Evolutionary conservation across 2,113 vertebrate genomes (phyloP).

Genomic region (Protobothrops flavoviridis): DNA sequence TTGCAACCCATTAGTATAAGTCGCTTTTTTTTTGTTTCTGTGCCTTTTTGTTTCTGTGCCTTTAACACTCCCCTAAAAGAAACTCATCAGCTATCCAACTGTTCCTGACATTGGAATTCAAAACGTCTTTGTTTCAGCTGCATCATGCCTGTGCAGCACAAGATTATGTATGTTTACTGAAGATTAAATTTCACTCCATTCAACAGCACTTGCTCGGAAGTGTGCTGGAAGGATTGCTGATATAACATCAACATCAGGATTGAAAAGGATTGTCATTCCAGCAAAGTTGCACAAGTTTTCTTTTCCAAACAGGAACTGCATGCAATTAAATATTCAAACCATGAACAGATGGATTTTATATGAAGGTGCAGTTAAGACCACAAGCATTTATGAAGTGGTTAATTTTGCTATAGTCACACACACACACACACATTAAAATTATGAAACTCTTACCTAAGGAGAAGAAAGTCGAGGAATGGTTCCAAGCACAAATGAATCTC

Average conservation of each 20-base stretch:
- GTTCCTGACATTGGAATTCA: not conserved
- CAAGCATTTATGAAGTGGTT: slow-evolving; percentile 1
- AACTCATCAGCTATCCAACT: not conserved
- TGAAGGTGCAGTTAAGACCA: not conserved
- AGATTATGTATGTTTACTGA: not conserved
- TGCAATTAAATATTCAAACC: not conserved
- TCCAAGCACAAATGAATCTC: not conserved
- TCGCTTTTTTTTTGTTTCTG: not conserved
- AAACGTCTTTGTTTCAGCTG: not conserved
- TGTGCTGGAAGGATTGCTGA: not conserved
- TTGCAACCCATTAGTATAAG: not conserved
- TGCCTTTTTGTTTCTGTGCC: not conserved
- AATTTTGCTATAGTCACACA: not conserved
- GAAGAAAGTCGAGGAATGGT: not conserved
- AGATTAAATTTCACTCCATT: not conserved
- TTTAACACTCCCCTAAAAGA: not conserved
- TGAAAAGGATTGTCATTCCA: not conserved
- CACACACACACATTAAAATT: not conserved
- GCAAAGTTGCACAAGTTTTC: not conserved
- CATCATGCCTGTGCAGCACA: not conserved
- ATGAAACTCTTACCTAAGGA: not conserved
- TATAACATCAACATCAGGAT: not conserved
- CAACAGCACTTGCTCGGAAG: not conserved
- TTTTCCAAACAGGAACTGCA: not conserved
- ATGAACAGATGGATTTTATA: not conserved